Percentiles rank a stretch among this genome's conserved stretches.
These are phyloP conservation scores for Podargus strigoides DNA, from an alignment of 2,797 vertebrate species.

Conservation along the genomic window DNA sequence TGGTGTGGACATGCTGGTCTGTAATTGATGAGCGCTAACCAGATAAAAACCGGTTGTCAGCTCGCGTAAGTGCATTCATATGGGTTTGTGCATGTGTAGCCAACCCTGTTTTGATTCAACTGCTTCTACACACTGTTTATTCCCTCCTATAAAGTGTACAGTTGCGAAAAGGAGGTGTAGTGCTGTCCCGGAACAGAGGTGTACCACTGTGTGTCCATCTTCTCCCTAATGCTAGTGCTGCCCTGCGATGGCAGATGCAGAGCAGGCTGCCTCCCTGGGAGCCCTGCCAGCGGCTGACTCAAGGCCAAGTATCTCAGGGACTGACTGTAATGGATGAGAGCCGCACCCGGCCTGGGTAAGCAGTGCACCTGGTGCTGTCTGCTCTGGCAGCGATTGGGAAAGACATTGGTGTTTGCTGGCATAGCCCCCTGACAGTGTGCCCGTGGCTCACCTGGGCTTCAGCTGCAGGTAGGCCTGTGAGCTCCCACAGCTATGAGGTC, in stretches of 20 bases:
- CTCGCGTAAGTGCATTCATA: not conserved
- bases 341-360: not conserved
- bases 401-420: not conserved
- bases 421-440: not conserved
- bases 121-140: not conserved
- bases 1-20: not conserved
- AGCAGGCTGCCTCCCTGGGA: not conserved
- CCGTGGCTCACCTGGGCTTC: not conserved
- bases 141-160: rapidly evolving
- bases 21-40: not conserved
- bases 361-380: conserved; percentile 9
- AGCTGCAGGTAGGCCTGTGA: not conserved
- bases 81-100: not conserved
- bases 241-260: not conserved
- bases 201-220: not conserved
- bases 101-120: not conserved
- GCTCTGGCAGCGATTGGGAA: not conserved
- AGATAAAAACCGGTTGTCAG: not conserved
- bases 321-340: not conserved
- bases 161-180: not conserved
- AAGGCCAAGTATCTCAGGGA: not conserved
- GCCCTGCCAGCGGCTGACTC: conserved; percentile 20
- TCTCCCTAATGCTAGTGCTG: not conserved
- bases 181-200: not conserved
- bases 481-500: not conserved